Base-by-base conservation (phyloP, 1,140 invertebrate genomes). In the Saccostrea echinata region DNA sequence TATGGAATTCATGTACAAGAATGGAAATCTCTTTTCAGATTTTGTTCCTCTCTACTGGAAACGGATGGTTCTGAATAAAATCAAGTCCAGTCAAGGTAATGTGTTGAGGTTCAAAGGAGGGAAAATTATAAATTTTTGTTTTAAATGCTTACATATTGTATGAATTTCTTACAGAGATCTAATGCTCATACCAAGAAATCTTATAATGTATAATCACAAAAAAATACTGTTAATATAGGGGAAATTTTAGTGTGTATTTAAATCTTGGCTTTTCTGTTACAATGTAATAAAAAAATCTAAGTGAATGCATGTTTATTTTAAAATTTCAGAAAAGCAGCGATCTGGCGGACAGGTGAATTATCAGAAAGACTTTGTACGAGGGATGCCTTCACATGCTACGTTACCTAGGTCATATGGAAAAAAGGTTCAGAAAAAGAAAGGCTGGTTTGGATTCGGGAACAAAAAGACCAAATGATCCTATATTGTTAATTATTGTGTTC, bases 41-140 rank as follows among this genome's bases (percentile, higher is more conserved):
- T 90, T 86, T 86, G 84, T 90, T 30, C 87, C 85, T 80, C 53
- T 84, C 27, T 53, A 88, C n/a, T 88, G 89, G 88, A 89, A 89
- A 61, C 85, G 64, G 52, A 89, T 68, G 35, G 86, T 87, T 16
- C 43, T 90, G 27, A 86, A 87, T 24, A 90, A 86, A 51, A 68
- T 90, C 11, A 88, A 86, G 83, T 21, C 82, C 30, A 61, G 71
- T 68, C 80, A 88, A 85, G 85, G 86, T 90, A 51, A 43, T 21
- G 43, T 83, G 8, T 13, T 76, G 68, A 33, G 68, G 68, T 30
- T 2, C 68, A 24, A 76, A 16, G 27, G 27, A 76, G 68, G 68
- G 27, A 13, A 76, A 76, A 30, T 76, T 33, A 16, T 3, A 33
- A 16, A 27, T n/a, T n/a, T n/a, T n/a, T n/a, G n/a, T n/a, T n/a